Conservation (phyloP, 2,113 vertebrate genomes). For the Hippocampus zosterae region DNA sequence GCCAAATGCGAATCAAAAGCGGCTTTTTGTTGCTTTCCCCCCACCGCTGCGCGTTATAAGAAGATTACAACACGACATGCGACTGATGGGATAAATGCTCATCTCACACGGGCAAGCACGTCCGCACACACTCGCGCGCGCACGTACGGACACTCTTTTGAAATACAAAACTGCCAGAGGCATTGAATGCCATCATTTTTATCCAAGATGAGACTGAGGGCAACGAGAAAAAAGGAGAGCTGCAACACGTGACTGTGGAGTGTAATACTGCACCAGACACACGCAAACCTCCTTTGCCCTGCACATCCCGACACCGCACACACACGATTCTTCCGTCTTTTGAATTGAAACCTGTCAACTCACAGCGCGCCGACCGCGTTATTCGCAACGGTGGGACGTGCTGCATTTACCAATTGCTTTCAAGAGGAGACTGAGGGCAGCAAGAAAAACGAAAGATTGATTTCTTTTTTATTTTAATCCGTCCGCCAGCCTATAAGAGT, state of each 20-base stretch:
- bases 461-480: too few species aligned
- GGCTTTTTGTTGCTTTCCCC: slow-evolving; percentile 5
- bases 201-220: not conserved
- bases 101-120: not conserved
- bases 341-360: not conserved
- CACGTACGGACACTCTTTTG: slow-evolving; percentile 22
- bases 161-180: not conserved
- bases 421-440: too few species aligned
- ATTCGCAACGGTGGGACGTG: not conserved
- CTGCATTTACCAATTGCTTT: not conserved
- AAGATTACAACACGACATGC: slow-evolving; percentile 15
- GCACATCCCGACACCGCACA: too few species aligned
- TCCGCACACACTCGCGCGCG: not conserved
- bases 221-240: not conserved
- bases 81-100: slow-evolving; percentile 1
- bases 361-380: not conserved
- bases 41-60: slow-evolving; percentile 7
- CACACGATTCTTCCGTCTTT: not conserved
- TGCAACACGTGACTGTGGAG: not conserved
- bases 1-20: slow-evolving; percentile 12
- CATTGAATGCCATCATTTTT: not conserved
- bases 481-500: too few species aligned
- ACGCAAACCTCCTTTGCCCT: too few species aligned
- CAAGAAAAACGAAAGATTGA: too few species aligned
- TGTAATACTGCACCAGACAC: not conserved